Conservation (phyloP, 2,113 vertebrate species). For the Benitochromis conjunctus region DNA sequence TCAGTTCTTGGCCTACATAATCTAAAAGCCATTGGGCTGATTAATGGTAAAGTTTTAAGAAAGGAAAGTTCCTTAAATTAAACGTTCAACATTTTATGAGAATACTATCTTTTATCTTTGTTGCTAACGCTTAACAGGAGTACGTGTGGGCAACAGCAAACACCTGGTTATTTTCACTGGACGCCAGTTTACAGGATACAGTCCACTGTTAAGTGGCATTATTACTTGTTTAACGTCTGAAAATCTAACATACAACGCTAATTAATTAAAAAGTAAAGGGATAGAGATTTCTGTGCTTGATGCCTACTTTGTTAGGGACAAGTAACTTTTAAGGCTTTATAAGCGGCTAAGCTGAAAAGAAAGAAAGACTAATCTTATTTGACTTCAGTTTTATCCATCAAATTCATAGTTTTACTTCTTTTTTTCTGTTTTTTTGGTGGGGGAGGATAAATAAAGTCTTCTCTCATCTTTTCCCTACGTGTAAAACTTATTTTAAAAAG, state of each 20-base stretch:
- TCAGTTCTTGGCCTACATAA: not conserved
- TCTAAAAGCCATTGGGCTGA: not conserved
- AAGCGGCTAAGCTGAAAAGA: not conserved
- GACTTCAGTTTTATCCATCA: not conserved
- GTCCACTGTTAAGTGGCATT: not conserved
- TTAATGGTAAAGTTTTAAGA: not conserved
- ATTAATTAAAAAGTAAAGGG: not conserved
- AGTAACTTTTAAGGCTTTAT: not conserved
- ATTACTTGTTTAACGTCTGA: not conserved
- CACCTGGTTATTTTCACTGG: not conserved
- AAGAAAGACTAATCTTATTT: not conserved
- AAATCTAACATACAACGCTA: not conserved
- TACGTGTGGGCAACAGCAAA: not conserved
- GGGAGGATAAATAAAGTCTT: rapidly evolving
- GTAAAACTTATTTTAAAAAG: not conserved
- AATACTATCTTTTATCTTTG: not conserved
- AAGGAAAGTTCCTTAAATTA: not conserved
- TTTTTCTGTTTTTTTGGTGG: not conserved
- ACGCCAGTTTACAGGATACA: not conserved
- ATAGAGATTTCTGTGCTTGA: not conserved
- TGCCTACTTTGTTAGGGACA: not conserved
- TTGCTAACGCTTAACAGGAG: not conserved
- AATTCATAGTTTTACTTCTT: not conserved
- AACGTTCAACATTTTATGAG: not conserved
- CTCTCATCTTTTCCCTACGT: rapidly evolving